Percentiles rank a stretch among this genome's conserved stretches.
Evolutionary conservation across 2,888 invertebrate genomes (phyloP).

Genomic region (Sphaerophoria rueppellii): DNA sequence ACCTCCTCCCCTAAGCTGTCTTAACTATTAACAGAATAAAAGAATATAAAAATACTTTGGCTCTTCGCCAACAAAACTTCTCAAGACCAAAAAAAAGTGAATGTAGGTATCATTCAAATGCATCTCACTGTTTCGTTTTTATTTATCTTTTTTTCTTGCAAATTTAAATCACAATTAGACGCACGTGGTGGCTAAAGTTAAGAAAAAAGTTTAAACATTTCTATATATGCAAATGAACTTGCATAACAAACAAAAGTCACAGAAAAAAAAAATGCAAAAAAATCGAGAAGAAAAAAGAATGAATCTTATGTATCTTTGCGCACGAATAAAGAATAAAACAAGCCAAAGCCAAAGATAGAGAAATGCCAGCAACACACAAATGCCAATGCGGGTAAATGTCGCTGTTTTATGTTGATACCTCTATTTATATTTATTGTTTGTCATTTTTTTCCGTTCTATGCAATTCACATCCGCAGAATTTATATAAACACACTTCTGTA

Average conservation of each 20-base stretch:
- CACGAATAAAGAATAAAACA: slow-evolving; percentile 65
- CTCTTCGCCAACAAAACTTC: slow-evolving; percentile 51
- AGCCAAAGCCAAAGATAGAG: slow-evolving; percentile 51
- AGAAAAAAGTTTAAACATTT: slow-evolving; percentile 48
- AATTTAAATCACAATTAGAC: slow-evolving; percentile 62
- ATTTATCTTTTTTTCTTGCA: slow-evolving; percentile 19
- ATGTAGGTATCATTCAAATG: slow-evolving; percentile 57
- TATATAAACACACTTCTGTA: background rate
- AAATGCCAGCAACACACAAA: slow-evolving; percentile 71
- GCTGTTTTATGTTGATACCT: slow-evolving; percentile 46
- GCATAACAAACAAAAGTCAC: slow-evolving; percentile 49
- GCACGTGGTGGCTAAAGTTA: slow-evolving; percentile 67
- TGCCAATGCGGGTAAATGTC: slow-evolving; percentile 71
- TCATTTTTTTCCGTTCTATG: slow-evolving; percentile 24
- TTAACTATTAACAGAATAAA: background rate
- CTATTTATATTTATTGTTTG: slow-evolving; percentile 37
- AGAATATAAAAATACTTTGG: slow-evolving; percentile 22
- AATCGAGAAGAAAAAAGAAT: background rate
- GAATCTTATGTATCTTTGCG: slow-evolving; percentile 56
- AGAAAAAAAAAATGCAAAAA: background rate
- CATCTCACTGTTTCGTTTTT: slow-evolving; percentile 6
- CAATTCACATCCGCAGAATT: slow-evolving; percentile 17
- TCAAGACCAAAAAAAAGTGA: slow-evolving; percentile 70
- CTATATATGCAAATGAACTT: slow-evolving; percentile 67
- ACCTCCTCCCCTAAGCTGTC: no score